Base-by-base conservation (phyloP, 2,797 vertebrate species). In the Rhabdophis nuchalis region DNA sequence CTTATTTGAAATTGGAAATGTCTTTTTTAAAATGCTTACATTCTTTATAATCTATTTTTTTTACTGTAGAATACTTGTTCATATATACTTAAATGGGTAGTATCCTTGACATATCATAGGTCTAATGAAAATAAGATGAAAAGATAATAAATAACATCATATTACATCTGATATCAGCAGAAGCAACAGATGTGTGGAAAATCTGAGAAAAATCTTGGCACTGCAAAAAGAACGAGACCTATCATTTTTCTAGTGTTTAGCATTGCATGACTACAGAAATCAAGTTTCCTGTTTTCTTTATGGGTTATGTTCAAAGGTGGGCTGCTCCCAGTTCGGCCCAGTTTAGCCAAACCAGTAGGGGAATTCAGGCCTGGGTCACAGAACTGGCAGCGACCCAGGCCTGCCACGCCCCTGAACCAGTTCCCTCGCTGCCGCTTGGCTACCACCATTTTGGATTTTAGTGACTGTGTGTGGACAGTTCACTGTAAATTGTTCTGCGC, bases 121-220 rank as follows among this genome's bases (percentile, higher is more conserved):
- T 41, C 36, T 82, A n/a, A 86, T 93, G 93, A 94, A 94, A 96
- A 95, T 93, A 91, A 95, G 93, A 94, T 20, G 85, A 68, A 2
- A 36, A 46, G 86, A 32, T 93, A 20, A 82, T 91, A 58, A 41
- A 88, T 96, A 54, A 93, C 52, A 36, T 57, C 64, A 27, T 95
- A 27, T 94, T 87, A 20, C 52, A 87, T 94, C 61, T 86, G 10
- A 92, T 29, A 91, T 85, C 86, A 87, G 85, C 92, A 94, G 86
- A n/a, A 90, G 1, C 7, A 36, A 87, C 20, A 92, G 94, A 77
- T 95, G 90, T 9, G 5, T 87, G 68, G 25, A 91, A 94, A 95
- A 92, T 56, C 18, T 3, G 88, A 36, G 2, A 58, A 0, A 89
- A 87, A 94, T 72, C n/a, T 93, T 88, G 93, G 64, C 1, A 6